Conservation (phyloP, 2,888 invertebrate genomes). For the Cheiracanthium punctorium region DNA sequence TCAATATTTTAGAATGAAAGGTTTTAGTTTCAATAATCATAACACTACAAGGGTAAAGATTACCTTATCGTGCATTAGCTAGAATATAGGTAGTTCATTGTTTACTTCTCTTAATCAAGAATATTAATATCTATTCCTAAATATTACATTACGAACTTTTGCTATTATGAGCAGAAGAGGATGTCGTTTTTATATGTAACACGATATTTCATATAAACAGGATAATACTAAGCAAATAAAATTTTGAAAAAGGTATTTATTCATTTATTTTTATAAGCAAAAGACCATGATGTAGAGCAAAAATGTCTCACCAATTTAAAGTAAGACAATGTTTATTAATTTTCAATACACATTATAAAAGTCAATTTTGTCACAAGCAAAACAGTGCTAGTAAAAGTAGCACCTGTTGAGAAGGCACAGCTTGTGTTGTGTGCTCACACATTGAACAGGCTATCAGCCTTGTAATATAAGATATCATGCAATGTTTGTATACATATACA, state of each 20-base stretch:
- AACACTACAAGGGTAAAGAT: too few relatives aligned
- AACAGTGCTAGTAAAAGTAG: conserved; percentile 66
- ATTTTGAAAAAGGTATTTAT: not conserved
- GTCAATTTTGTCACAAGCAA: conserved; percentile 67
- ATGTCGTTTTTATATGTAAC: not conserved
- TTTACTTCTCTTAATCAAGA: not conserved
- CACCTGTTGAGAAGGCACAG: conserved; percentile 69
- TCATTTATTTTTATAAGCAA: not conserved
- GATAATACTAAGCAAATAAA: not conserved
- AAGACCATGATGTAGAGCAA: conserved; percentile 4
- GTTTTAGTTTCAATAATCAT: too few relatives aligned
- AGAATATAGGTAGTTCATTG: not conserved
- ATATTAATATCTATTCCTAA: not conserved
- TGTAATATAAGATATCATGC: conserved; percentile 35
- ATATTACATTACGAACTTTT: not conserved
- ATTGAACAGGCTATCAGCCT: conserved; percentile 12
- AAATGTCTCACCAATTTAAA: conserved; percentile 44
- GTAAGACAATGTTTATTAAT: conserved; percentile 50
- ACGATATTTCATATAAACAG: not conserved
- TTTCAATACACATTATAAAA: conserved; percentile 61
- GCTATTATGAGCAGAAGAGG: not conserved
- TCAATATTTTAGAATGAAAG: too few relatives aligned
- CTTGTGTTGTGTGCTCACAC: conserved; percentile 66
- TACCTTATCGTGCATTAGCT: not conserved
- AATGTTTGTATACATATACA: conserved; percentile 45